Conservation (phyloP, 2,888 invertebrate species). For the Corbicula japonica region DNA sequence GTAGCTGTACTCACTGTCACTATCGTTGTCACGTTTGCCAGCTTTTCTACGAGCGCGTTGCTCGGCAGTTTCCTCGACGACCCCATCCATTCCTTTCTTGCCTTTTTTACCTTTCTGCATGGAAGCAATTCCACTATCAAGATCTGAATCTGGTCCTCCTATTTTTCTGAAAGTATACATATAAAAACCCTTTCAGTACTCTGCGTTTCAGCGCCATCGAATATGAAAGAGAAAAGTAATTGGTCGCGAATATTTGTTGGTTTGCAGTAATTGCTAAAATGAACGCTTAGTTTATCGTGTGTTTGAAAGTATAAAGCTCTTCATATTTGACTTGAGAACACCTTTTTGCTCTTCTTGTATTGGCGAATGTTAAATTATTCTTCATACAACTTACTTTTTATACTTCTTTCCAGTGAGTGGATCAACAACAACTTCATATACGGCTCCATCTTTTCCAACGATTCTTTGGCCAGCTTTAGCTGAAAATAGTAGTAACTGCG, state of each 20-base stretch:
- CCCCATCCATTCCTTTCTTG: constrained; percentile 68
- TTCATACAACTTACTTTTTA: constrained; percentile 83
- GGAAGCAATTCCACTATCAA: constrained; percentile 78
- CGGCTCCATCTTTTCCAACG: constrained; percentile 84
- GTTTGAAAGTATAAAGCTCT: not conserved
- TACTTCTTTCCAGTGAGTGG: constrained; percentile 86
- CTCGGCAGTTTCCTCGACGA: constrained; percentile 71
- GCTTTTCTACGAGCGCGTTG: constrained; percentile 75
- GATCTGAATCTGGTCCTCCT: constrained; percentile 76
- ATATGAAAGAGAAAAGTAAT: not conserved
- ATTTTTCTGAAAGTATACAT: constrained; percentile 79
- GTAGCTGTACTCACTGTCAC: constrained; percentile 85
- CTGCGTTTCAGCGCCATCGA: too few relatives aligned
- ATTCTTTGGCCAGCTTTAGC: constrained; percentile 81
- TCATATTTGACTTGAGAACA: too few relatives aligned
- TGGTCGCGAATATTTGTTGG: not conserved
- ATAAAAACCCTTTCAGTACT: not conserved
- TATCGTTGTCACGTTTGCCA: constrained; percentile 81
- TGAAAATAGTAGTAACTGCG: too few relatives aligned
- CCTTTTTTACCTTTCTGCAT: constrained; percentile 74
- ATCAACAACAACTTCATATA: constrained; percentile 85
- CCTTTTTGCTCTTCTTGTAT: too few relatives aligned
- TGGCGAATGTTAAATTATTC: too few relatives aligned
- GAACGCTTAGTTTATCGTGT: not conserved
- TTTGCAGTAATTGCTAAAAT: not conserved